These are phyloP conservation scores for Catocala nupta DNA, from an alignment of 2,888 invertebrate genomes.

Conservation along the genomic window DNA sequence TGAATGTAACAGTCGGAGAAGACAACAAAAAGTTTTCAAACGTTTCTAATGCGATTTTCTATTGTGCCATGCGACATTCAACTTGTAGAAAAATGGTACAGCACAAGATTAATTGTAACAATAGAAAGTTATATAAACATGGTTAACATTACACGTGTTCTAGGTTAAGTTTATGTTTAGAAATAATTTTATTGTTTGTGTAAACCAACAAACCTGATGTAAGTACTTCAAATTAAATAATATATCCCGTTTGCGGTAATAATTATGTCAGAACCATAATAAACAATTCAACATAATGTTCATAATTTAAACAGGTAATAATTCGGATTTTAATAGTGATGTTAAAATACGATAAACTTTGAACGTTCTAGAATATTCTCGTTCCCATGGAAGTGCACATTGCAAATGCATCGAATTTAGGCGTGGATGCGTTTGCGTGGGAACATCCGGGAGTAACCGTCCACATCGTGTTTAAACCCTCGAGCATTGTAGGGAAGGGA, in stretches of 20 bases:
- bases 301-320: not conserved
- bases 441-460: constrained; percentile 74
- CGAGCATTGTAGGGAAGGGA: constrained; percentile 54
- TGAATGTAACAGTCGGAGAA: constrained; percentile 79
- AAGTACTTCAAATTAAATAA: constrained; percentile 7
- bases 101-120: constrained; percentile 47
- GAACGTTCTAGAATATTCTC: constrained; percentile 1
- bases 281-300: too few species aligned
- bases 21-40: constrained; percentile 80
- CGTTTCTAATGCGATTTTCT: constrained; percentile 76
- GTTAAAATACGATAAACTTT: not conserved
- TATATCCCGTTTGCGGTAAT: not conserved
- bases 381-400: constrained; percentile 29
- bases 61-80: constrained; percentile 62
- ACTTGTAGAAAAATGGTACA: constrained; percentile 55
- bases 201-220: not conserved
- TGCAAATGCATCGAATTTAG: constrained; percentile 48
- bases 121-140: constrained; percentile 30
- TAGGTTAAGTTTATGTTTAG: too few species aligned
- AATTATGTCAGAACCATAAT: too few species aligned
- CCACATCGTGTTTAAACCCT: constrained; percentile 42
- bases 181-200: too few species aligned
- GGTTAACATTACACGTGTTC: not conserved
- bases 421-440: constrained; percentile 70
- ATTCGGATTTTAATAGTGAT: not conserved